Evolutionary conservation across 1,140 invertebrate genomes (phyloP).

Genomic region (Drosophila nannoptera): DNA sequence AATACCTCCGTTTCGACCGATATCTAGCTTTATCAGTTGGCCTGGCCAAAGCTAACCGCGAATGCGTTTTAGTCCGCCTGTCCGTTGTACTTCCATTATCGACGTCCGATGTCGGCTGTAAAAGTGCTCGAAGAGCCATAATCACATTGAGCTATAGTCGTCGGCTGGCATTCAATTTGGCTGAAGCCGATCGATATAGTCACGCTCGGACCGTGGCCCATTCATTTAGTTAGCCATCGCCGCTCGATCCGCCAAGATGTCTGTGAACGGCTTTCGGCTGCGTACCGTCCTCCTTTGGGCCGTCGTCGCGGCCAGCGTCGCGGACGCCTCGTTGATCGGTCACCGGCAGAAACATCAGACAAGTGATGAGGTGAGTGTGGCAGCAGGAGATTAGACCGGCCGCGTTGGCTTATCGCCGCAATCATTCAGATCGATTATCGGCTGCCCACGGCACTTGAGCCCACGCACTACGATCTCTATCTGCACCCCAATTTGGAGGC

Average conservation of each 20-base stretch:
- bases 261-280: constrained; percentile 25
- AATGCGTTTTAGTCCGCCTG: constrained; percentile 4
- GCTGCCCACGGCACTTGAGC: constrained; percentile 84
- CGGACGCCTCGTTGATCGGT: constrained; percentile 68
- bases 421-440: constrained; percentile 79
- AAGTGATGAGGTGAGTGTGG: constrained; percentile 31
- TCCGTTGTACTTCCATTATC: constrained; percentile 25
- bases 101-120: constrained; percentile 30
- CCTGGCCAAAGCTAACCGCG: background rate
- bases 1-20: too few relatives aligned
- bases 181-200: constrained; percentile 9
- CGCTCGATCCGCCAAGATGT: constrained; percentile 55
- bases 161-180: constrained; percentile 7
- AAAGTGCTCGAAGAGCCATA: constrained; percentile 39
- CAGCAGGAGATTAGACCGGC: too few relatives aligned
- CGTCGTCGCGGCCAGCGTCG: constrained; percentile 68
- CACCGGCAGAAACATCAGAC: background rate
- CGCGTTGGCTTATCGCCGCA: background rate
- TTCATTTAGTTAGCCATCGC: constrained; percentile 43
- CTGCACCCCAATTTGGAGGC: constrained; percentile 86
- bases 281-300: constrained; percentile 47
- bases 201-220: background rate
- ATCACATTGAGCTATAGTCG: constrained; percentile 43
- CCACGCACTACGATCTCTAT: constrained; percentile 87
- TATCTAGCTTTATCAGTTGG: too few relatives aligned